Evolutionary conservation across 2,113 vertebrate species (phyloP), one percentile per base, ranked within the genome.

Genomic region (Promerops cafer): DNA sequence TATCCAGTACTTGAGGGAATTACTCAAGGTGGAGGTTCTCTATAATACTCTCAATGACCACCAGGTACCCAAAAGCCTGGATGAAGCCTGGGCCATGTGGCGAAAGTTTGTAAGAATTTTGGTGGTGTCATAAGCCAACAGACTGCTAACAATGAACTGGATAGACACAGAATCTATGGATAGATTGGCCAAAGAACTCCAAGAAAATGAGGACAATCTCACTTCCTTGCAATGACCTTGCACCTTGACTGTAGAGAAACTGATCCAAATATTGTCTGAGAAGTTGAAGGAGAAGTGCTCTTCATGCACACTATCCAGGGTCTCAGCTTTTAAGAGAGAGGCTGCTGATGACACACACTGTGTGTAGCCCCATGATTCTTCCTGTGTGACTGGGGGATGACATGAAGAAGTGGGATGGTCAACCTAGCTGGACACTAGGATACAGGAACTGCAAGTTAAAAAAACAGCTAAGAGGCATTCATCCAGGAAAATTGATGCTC

Each of bases 51-150:
- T 42, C 1, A 1, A 33, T 49, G 17, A 35, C 15, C 7, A 60
- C 12, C 16, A 65, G 12, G 2, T 49, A 31, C 39, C 35, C 20
- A 35, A 66, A 77, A 40, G 8, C 28, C 45, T 27, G 7, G 11
- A 75, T n/a, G 23, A 90, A 70, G 11, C 31, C 28, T 35, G 21
- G 6, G 30, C 45, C 8, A n/a, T 6, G 8, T 31, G 13, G 18
- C 0, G 0, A 31, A 66, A 44, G 10, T 65, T 71, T n/a, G 2
- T 71, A 50, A 14, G 12, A 50, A 40, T 2, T 71, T 23, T 10
- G 7, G 6, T 5, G 8, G 19, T 19, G 11, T 39, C 39, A 19
- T 19, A 59, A 16, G 15, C 11, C 52, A 65, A 35, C 24, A 59
- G 33, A 24, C 10, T 45, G 39, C 21, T 18, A 26, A 40, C n/a